Evolutionary conservation across 2,113 vertebrate genomes (phyloP), one percentile per base, ranked within the genome.

Genomic region (Planiliza haematocheilus): DNA sequence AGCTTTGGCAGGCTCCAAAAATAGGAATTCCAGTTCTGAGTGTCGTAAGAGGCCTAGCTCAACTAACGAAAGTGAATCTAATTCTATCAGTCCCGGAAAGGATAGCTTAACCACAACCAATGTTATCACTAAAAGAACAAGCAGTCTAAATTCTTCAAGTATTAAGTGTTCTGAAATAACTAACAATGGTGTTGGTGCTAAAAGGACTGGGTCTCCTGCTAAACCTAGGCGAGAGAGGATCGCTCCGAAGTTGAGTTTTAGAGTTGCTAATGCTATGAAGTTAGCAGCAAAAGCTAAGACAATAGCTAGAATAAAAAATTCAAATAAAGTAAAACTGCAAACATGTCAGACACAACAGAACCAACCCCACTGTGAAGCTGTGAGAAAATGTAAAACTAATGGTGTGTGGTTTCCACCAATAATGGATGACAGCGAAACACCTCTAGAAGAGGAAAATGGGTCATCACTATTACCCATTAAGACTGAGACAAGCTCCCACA

Each of bases 331-430:
- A 37, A 56, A 57, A 60, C 24, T 61, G 7, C 41, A 36, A 12
- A 49, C 14, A 52, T 41, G 36, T 1, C 36, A 12, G 10, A 50
- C 49, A 55, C 10, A 38, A 59, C 52, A 61, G 7, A 41, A 9
- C 8, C 7, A 1, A 7, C 2, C 7, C 5, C 59, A 14, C 21
- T n/a, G 21, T 51, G 53, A 41, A 8, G 9, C 18, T 14, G 6
- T 17, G 8, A 85, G 30, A 39, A 85, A 39, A 52, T 64, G 16
- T 30, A 42, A 7, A 10, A 17, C 59, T 34, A 57, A 53, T 74
- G 45, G 24, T 37, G 64, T 87, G 5, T 89, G 88, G 90, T 82
- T 39, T 38, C 85, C 86, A 45, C 85, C 87, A 2, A 30, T 3
- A 36, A 7, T 67, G 2, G 12, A 43, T n/a, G 24, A 18, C 10